Evolutionary conservation across 2,113 vertebrate genomes (phyloP).

Genomic region (Phoxinus phoxinus): DNA sequence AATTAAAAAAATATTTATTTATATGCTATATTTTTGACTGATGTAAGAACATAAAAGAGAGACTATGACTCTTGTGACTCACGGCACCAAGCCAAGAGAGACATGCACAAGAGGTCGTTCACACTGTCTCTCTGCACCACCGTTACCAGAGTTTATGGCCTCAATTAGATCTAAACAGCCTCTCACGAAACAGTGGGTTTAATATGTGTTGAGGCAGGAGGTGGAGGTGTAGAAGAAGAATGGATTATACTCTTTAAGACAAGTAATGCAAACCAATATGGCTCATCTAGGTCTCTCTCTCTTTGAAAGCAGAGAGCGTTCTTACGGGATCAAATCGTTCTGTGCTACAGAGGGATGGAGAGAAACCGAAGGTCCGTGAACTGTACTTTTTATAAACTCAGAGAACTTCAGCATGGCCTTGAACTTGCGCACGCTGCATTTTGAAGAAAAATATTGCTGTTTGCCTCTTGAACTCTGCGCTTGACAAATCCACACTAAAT

Average conservation of each 20-base stretch:
- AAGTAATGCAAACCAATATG: conserved; percentile 21
- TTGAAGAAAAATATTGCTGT: conserved; percentile 34
- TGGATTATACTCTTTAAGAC: conserved; percentile 30
- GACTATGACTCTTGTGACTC: conserved; percentile 50
- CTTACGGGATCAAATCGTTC: conserved; percentile 74
- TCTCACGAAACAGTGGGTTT: conserved; percentile 35
- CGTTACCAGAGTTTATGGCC: conserved; percentile 47
- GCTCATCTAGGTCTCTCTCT: neutral
- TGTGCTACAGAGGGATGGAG: conserved; percentile 66
- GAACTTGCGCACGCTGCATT: conserved; percentile 45
- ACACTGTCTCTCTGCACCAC: conserved; percentile 9
- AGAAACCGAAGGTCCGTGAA: conserved; percentile 68
- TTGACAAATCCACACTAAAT: conserved; percentile 42
- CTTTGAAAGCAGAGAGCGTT: conserved; percentile 14
- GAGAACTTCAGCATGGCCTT: conserved; percentile 49
- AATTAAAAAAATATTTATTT: neutral
- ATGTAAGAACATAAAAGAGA: conserved; percentile 15
- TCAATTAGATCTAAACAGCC: conserved; percentile 61
- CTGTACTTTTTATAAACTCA: conserved; percentile 67
- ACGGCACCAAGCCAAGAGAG: conserved; percentile 50
- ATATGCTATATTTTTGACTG: neutral
- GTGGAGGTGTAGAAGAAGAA: conserved; percentile 16
- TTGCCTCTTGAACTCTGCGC: conserved; percentile 16
- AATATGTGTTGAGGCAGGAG: conserved; percentile 25
- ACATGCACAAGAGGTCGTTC: conserved; percentile 50